phyloP scores from a whole-genome alignment of 2,888 invertebrate species.

The Panorpa germanica region DNA sequence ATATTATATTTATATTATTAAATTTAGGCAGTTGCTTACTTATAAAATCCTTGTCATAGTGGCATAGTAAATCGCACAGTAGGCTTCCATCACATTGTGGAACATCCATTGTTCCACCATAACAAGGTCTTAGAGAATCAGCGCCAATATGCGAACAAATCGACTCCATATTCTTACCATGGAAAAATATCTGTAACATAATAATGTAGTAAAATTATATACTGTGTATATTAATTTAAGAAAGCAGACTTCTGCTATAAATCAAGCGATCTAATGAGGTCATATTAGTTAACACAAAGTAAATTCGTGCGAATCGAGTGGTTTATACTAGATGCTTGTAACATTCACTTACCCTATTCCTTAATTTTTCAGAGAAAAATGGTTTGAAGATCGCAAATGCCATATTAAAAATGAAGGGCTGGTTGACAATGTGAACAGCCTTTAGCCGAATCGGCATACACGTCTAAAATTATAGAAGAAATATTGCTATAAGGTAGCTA shows the following conservation, averaged over 20 bases:
- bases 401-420: conserved; percentile 73
- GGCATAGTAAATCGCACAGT: conserved; percentile 43
- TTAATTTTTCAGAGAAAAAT: conserved; percentile 66
- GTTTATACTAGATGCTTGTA: too few species aligned
- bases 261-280: not conserved
- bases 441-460: conserved; percentile 68
- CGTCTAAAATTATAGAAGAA: conserved; percentile 31
- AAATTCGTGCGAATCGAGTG: conserved; percentile 4
- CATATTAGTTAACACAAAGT: conserved; percentile 3
- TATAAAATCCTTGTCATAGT: conserved; percentile 46
- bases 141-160: conserved; percentile 37
- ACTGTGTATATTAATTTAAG: conserved; percentile 2
- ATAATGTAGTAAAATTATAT: conserved; percentile 4
- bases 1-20: too few species aligned
- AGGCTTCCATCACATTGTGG: conserved; percentile 39
- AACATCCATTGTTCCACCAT: conserved; percentile 47
- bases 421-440: conserved; percentile 74
- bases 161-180: conserved; percentile 44
- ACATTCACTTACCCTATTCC: conserved; percentile 40
- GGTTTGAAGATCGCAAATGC: conserved; percentile 74
- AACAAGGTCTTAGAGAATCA: conserved; percentile 35
- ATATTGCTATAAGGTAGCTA: conserved; percentile 17
- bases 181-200: conserved; percentile 40
- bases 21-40: too few species aligned
- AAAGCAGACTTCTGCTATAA: not conserved